Percentiles rank a stretch among this genome's conserved stretches.
Evolutionary conservation across 2,888 invertebrate genomes (phyloP).

Genomic region (Aphelenchoides bicaudatus): DNA sequence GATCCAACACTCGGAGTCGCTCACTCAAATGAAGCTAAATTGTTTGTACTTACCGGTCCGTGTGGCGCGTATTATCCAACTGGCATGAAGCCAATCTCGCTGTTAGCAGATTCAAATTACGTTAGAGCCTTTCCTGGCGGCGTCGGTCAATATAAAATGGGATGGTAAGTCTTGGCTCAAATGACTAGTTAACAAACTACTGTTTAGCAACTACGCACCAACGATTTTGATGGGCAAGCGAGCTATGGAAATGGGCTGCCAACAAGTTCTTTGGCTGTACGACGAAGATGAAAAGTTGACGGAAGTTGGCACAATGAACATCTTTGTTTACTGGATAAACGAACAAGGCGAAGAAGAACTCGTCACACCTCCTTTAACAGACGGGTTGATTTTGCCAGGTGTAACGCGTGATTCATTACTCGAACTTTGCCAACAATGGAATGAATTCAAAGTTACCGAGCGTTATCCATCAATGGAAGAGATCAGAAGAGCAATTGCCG

Average conservation of each 20-base stretch:
- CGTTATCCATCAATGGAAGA: constrained; percentile 79
- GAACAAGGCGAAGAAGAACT: constrained; percentile 86
- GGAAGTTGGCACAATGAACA: constrained; percentile 97
- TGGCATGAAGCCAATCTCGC: constrained; percentile 69
- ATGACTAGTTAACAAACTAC: not conserved
- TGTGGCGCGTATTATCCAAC: constrained; percentile 84
- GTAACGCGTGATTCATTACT: constrained; percentile 84
- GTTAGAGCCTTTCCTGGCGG: constrained; percentile 78
- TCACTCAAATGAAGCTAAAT: constrained; percentile 78
- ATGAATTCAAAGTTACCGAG: constrained; percentile 78
- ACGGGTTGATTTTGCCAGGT: constrained; percentile 90
- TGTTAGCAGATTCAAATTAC: constrained; percentile 85
- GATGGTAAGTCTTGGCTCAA: constrained; percentile 70
- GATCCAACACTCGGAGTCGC: constrained; percentile 93
- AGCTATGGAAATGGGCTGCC: constrained; percentile 77
- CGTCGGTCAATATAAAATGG: constrained; percentile 88
- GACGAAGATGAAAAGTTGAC: constrained; percentile 89
- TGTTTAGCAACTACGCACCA: constrained; percentile 66
- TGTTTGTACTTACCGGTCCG: constrained; percentile 86
- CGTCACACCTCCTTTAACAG: constrained; percentile 80
- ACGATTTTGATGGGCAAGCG: constrained; percentile 66
- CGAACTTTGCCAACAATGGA: constrained; percentile 75
- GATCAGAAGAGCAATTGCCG: constrained; percentile 71
- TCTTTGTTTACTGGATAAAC: constrained; percentile 82
- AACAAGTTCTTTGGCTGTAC: constrained; percentile 90